These are phyloP conservation scores for Deilephila porcellus DNA, from an alignment of 2,888 invertebrate genomes.

Conservation along the genomic window DNA sequence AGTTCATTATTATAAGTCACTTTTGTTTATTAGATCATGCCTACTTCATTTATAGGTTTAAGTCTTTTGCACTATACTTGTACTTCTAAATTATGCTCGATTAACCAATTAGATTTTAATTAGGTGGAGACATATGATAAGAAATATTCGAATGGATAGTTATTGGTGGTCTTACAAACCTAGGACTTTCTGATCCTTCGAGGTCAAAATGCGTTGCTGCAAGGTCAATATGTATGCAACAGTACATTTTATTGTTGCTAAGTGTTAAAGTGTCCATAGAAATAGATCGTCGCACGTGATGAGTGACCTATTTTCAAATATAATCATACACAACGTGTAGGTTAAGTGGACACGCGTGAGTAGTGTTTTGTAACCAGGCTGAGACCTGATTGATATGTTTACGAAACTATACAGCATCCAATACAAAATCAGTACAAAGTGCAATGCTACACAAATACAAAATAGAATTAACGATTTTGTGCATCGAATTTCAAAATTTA, in stretches of 20 bases:
- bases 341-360: constrained; percentile 39
- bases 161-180: too few relatives aligned
- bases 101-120: too few relatives aligned
- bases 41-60: background rate
- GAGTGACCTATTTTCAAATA: constrained; percentile 20
- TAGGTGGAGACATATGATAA: too few relatives aligned
- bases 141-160: too few relatives aligned
- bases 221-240: background rate
- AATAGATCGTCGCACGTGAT: constrained; percentile 9
- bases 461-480: too few relatives aligned
- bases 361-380: constrained; percentile 35
- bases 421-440: too few relatives aligned
- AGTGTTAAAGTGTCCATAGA: background rate
- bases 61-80: background rate
- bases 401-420: background rate
- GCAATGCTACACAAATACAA: too few relatives aligned
- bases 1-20: constrained; percentile 1
- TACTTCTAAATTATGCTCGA: too few relatives aligned
- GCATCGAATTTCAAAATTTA: too few relatives aligned
- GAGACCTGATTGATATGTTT: constrained; percentile 36
- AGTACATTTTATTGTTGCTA: background rate
- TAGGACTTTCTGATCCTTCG: too few relatives aligned
- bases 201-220: background rate
- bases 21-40: background rate
- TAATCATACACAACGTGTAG: constrained; percentile 36